Evolutionary conservation across 2,888 invertebrate genomes (phyloP).

Genomic region (Physocephala rufipes): DNA sequence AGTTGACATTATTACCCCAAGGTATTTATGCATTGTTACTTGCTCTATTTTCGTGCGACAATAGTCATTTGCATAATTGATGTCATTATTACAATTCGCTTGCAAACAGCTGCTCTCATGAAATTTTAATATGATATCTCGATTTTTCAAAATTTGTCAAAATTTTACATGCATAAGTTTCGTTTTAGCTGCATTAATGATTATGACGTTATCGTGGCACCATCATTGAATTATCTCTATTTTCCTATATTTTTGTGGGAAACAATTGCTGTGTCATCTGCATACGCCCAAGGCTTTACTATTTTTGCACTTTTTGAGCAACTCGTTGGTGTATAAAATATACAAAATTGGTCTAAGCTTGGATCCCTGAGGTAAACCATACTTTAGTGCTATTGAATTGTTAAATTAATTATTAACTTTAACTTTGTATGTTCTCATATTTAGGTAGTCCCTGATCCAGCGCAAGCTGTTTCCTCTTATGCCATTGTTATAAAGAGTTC

Average conservation of each 20-base stretch:
- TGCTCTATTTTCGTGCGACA: too few relatives aligned
- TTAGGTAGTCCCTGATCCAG: constrained; percentile 26
- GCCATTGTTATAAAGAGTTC: constrained; percentile 4
- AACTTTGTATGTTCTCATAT: neutral
- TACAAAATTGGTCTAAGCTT: constrained; percentile 22
- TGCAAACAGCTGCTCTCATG: too few relatives aligned
- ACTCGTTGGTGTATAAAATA: constrained; percentile 25
- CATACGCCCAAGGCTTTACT: constrained; percentile 16
- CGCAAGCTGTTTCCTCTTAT: constrained; percentile 9
- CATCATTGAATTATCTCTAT: constrained; percentile 4
- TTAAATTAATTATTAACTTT: neutral
- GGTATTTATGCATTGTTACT: too few relatives aligned
- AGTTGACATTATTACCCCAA: too few relatives aligned
- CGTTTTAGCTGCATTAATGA: too few relatives aligned
- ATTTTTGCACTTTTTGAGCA: constrained; percentile 11
- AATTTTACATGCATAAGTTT: too few relatives aligned
- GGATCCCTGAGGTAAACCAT: constrained; percentile 23
- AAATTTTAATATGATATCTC: too few relatives aligned
- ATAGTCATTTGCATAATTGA: too few relatives aligned
- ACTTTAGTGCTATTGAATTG: neutral
- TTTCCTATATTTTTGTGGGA: neutral
- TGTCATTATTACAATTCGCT: too few relatives aligned
- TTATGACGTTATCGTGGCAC: neutral
- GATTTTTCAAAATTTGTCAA: too few relatives aligned
- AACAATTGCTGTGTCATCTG: constrained; percentile 31